Percentiles rank a stretch among this genome's conserved stretches.
phyloP scores from a whole-genome alignment of 2,888 invertebrate species.

The Gerris lacustris region DNA sequence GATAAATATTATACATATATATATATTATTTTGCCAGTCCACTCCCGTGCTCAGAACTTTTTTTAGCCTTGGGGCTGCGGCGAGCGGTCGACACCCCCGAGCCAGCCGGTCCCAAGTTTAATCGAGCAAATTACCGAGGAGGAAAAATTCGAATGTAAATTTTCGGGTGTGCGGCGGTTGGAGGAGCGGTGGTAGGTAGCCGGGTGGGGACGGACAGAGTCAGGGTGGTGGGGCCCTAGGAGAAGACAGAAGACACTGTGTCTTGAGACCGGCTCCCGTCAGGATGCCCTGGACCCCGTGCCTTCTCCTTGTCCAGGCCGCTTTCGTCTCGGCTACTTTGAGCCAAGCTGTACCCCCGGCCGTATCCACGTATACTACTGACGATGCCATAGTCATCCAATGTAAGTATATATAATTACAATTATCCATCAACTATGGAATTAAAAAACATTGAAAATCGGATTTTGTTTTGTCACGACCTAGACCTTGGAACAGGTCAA shows the following conservation, averaged over 20 bases:
- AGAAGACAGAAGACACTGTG: not conserved
- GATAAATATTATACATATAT: too few species aligned
- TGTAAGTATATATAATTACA: slow-evolving; percentile 13
- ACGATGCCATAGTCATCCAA: slow-evolving; percentile 24
- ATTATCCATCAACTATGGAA: not conserved
- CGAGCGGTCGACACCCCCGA: too few species aligned
- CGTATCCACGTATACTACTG: slow-evolving; percentile 20
- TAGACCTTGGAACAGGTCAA: too few species aligned
- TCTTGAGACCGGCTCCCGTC: not conserved
- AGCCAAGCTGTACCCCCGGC: not conserved
- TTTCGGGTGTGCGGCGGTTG: not conserved
- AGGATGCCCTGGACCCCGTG: not conserved
- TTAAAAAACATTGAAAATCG: too few species aligned
- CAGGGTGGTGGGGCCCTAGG: not conserved
- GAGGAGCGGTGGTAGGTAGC: not conserved
- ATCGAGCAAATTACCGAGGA: too few species aligned
- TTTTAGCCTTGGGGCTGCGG: too few species aligned
- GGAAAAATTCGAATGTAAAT: not conserved
- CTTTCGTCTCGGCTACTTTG: not conserved
- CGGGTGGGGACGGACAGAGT: not conserved
- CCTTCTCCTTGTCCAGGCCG: not conserved
- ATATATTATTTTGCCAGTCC: too few species aligned
- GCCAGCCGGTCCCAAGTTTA: too few species aligned
- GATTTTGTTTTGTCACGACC: too few species aligned
- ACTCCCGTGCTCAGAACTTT: too few species aligned